Base-by-base conservation (phyloP, 2,888 invertebrate genomes). In the Sarcophaga subvicina region DNA sequence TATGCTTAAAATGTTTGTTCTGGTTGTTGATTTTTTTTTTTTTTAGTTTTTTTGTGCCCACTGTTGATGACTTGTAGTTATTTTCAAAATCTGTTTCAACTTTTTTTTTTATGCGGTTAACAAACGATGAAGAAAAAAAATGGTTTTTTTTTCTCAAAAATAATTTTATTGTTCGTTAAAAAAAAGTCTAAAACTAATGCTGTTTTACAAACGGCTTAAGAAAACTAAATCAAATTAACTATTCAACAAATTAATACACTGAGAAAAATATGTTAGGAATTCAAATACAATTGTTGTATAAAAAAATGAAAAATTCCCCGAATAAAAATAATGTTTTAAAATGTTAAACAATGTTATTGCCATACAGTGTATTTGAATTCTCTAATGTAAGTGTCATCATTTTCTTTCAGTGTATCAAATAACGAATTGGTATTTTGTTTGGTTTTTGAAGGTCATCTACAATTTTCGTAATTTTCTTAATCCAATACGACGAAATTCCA, bases 41-140 rank as follows among this genome's bases (percentile, higher is more conserved):
- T 37, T 37, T 37, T 6, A 27, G 5, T 71, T 67, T 82, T 75
- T 84, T 78, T 62, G 64, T 49, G 63, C n/a, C 14, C 66, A 64
- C 63, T 72, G 79, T 80, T 84, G 84, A 87, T 87, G 84, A 84
- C 84, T 87, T 87, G 84, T 87, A 87, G 84, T 84, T 87, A 87
- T 87, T 87, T 84, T 87, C 67, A 87, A 87, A 87, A 87, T 87
- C 84, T 87, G 84, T 87, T 87, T 25, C 73, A 83, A 77, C 73
- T 86, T 81, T 81, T 59, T n/a, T 45, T 47, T 47, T 17, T n/a
- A 2, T 8, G 8, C 37, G 37, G 10, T 64, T 60, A 72, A 17
- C 22, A 64, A 14, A 81, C 27, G 63, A 66, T 76, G 60, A 59
- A 11, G 10, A 54, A 27, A 8, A 73, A 37, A 75, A n/a, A 72